Evolutionary conservation across 2,113 vertebrate species (phyloP), one percentile per base, ranked within the genome.

Genomic region (Antechinus flavipes): DNA sequence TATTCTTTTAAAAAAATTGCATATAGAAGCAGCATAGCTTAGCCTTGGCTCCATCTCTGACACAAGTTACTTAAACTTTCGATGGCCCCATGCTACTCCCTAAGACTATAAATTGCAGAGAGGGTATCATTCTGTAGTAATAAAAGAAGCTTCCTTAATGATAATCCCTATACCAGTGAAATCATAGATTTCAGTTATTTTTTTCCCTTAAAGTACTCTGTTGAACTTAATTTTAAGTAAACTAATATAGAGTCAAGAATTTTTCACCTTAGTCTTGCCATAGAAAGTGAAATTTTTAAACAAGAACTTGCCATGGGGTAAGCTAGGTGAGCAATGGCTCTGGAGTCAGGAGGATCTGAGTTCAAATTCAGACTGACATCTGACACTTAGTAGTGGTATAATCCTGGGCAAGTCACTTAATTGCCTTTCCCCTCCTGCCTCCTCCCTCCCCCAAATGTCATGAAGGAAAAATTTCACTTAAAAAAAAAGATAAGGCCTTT

Each of bases 201-300:
- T 16, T 84, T 22, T 19, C n/a, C 68, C 68, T 19, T 30, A 76
- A 76, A 76, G 3, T 68, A 14, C 30, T 94, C 47, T 54, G 16
- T 55, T 76, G 52, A 68, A 46, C 25, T 76, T 8, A 55, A 6
- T 56, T 49, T 92, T 91, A 54, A 56, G 26, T 90, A 54, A 58
- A 52, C 90, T 68, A 11, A n/a, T 76, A 30, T n/a, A n/a, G 35
- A 76, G 35, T n/a, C 30, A 76, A 76, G 4, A 19, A n/a, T 90
- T 53, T 92, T 42, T 23, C 92, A 93, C 11, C 42, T 54, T 90
- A 68, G 23, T 93, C 42, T 96, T 96, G 27, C 6, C 93, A 94
- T 94, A 23, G 19, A 35, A 90, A 92, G 56, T 42, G 53, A 46
- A 12, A 24, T 96, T 96, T 96, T 35, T 23, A 95, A 97, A 94